Conservation (phyloP, 2,888 invertebrate species). For the Miltochrista miniata region DNA sequence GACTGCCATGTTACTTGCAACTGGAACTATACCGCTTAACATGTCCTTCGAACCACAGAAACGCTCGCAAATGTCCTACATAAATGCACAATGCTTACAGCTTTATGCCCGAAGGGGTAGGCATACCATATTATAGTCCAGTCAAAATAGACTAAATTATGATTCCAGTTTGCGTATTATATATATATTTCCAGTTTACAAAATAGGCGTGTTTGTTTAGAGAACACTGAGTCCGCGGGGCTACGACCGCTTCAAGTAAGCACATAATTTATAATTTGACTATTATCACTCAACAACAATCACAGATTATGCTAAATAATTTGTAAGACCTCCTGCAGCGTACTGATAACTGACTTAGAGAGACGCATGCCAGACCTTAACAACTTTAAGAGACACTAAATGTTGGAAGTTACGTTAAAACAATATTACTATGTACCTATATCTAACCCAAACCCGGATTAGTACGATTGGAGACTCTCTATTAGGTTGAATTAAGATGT, state of each 20-base stretch:
- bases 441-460: constrained; percentile 31
- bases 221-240: no score
- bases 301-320: constrained; percentile 31
- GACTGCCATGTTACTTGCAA: no score
- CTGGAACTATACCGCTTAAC: no score
- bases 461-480: constrained; percentile 26
- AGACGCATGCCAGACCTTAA: constrained; percentile 19
- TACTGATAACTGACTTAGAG: constrained; percentile 32
- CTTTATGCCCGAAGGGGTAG: no score
- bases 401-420: constrained; percentile 33
- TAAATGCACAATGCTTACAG: no score
- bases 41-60: no score
- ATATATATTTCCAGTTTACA: no score
- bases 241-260: constrained; percentile 5
- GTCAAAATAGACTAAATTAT: no score
- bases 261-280: constrained; percentile 10
- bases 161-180: no score
- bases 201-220: no score
- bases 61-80: no score
- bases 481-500: constrained; percentile 33
- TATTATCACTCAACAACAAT: constrained; percentile 18
- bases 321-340: constrained; percentile 36
- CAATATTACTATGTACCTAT: constrained; percentile 27
- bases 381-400: background rate
- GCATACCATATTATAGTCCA: no score